A percentile compares a stretch with the other conserved stretches of the same genome.
phyloP scores from a whole-genome alignment of 2,797 vertebrate species.

The Sparidentex hasta region DNA sequence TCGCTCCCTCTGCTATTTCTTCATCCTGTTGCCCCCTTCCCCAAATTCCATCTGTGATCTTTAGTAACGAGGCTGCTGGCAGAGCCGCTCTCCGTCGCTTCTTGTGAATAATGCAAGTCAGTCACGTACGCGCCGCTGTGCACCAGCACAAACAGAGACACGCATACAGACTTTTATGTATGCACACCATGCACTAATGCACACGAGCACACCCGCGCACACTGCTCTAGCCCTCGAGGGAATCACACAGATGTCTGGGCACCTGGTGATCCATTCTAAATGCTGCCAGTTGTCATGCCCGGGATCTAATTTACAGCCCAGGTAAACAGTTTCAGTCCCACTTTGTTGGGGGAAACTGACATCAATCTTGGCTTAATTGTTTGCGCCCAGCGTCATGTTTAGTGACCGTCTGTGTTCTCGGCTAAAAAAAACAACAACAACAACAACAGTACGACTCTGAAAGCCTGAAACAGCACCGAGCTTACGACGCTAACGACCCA shows the following conservation, averaged over 20 bases:
- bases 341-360: constrained; percentile 63
- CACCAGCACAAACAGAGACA: constrained; percentile 1
- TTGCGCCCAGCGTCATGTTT: constrained; percentile 31
- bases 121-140: constrained; percentile 23
- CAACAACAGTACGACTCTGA: neutral
- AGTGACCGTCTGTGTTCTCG: constrained; percentile 24
- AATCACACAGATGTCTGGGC: constrained; percentile 77
- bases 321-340: constrained; percentile 76
- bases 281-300: constrained; percentile 72
- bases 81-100: constrained; percentile 30
- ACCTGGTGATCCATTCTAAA: constrained; percentile 78
- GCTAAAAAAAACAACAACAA: constrained; percentile 11
- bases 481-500: neutral
- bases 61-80: constrained; percentile 28
- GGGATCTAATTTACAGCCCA: constrained; percentile 73
- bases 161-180: constrained; percentile 19
- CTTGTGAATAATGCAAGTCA: constrained; percentile 61
- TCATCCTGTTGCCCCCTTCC: constrained; percentile 28
- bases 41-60: constrained; percentile 48
- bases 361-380: constrained; percentile 73
- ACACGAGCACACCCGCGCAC: constrained; percentile 7
- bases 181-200: constrained; percentile 7
- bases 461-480: constrained; percentile 3
- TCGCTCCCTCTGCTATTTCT: constrained; percentile 25
- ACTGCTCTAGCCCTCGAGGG: constrained; percentile 50